Percentiles rank a stretch among this genome's conserved stretches.
These are phyloP conservation scores for Drosophila ohnishii DNA, from an alignment of 1,140 invertebrate species.

Conservation along the genomic window DNA sequence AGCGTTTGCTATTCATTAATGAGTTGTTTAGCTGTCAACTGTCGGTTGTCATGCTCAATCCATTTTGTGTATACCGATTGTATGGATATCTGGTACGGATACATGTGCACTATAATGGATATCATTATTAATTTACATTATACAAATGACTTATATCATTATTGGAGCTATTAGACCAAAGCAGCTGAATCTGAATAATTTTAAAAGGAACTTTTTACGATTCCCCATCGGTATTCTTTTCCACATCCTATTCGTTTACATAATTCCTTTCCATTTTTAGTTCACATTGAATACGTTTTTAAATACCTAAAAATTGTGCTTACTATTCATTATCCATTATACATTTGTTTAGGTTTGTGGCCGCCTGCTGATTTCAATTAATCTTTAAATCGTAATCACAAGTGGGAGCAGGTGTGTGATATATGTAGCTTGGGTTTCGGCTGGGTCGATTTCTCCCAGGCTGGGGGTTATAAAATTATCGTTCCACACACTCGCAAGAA, in stretches of 20 bases:
- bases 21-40: slow-evolving; percentile 74
- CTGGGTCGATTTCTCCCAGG: slow-evolving; percentile 15
- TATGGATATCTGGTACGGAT: slow-evolving; percentile 25
- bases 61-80: slow-evolving; percentile 50
- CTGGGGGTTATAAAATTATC: slow-evolving; percentile 49
- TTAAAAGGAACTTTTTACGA: not conserved
- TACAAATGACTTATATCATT: slow-evolving; percentile 34
- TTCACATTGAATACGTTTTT: slow-evolving; percentile 1
- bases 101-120: slow-evolving; percentile 33
- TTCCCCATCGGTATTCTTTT: not conserved
- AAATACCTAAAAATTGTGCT: slow-evolving; percentile 11
- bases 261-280: not conserved
- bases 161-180: slow-evolving; percentile 8
- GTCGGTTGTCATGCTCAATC: slow-evolving; percentile 62
- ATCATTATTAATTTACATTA: slow-evolving; percentile 45
- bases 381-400: slow-evolving; percentile 63
- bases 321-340: slow-evolving; percentile 2
- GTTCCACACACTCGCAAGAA: slow-evolving; percentile 61
- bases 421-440: not conserved
- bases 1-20: slow-evolving; percentile 73
- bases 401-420: slow-evolving; percentile 50
- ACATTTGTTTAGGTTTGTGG: slow-evolving; percentile 49
- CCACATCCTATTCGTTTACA: not conserved
- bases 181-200: not conserved
- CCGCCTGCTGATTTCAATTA: slow-evolving; percentile 52